Conservation (phyloP, 1,140 invertebrate genomes). For the Diorhabda elongata region DNA sequence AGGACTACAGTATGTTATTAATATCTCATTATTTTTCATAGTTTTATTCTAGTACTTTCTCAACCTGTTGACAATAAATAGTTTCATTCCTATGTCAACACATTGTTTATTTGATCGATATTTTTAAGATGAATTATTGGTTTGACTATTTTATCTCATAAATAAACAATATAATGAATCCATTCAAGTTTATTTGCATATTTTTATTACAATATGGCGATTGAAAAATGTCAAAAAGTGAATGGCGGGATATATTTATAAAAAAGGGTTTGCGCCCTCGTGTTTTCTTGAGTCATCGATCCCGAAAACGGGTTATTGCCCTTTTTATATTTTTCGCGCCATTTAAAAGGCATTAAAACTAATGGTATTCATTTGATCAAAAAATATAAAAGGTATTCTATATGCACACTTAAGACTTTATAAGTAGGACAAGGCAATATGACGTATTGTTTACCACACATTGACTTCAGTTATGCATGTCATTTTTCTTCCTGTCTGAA, state of each 20-base stretch:
- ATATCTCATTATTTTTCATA: background rate
- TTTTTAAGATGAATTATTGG: background rate
- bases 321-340: conserved; percentile 7
- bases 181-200: background rate
- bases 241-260: background rate
- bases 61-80: background rate
- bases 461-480: background rate
- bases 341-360: background rate
- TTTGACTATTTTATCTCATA: conserved; percentile 3
- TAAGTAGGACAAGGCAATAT: conserved; percentile 14
- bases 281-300: conserved; percentile 5
- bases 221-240: background rate
- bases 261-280: conserved; percentile 5
- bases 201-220: background rate
- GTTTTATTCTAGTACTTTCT: background rate
- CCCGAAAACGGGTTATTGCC: conserved; percentile 8
- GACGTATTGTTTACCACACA: conserved; percentile 5
- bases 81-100: background rate
- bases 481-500: background rate
- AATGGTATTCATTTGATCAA: background rate
- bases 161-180: background rate
- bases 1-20: no score
- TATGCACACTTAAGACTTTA: background rate
- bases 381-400: background rate
- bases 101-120: background rate